A percentile compares a stretch with the other conserved stretches of the same genome.
Conservation (phyloP, 2,113 vertebrate species). For the Perca schrenkii region DNA sequence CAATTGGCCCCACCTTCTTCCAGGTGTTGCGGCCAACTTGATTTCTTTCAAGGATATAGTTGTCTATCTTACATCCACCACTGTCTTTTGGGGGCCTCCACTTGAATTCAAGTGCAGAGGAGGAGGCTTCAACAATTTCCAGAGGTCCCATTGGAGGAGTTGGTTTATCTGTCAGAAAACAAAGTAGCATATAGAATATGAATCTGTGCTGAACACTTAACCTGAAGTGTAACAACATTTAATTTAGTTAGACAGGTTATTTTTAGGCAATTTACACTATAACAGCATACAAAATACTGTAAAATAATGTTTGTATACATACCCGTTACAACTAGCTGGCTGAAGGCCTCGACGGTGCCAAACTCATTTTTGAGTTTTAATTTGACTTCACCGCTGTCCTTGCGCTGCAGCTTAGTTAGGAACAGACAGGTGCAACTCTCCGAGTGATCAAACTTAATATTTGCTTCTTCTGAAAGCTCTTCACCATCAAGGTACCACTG, state of each 20-base stretch:
- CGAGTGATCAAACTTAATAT: constrained; percentile 82
- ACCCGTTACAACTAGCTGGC: constrained; percentile 88
- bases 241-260: neutral
- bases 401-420: constrained; percentile 86
- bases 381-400: constrained; percentile 89
- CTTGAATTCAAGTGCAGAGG: constrained; percentile 82
- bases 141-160: constrained; percentile 90
- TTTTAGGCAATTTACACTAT: neutral
- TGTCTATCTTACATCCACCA: constrained; percentile 87
- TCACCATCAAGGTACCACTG: constrained; percentile 89
- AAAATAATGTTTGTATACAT: constrained; percentile 51
- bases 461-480: constrained; percentile 80
- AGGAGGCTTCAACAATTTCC: constrained; percentile 84
- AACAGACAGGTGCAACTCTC: constrained; percentile 80
- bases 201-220: neutral
- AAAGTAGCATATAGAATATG: neutral
- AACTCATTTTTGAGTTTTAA: constrained; percentile 90
- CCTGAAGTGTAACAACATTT: neutral
- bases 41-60: constrained; percentile 88
- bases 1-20: constrained; percentile 88
- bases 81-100: constrained; percentile 90
- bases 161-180: constrained; percentile 85
- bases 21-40: constrained; percentile 89
- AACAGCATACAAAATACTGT: neutral
- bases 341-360: constrained; percentile 81